Evolutionary conservation across 1,140 invertebrate species (phyloP).

Genomic region (Macrocentrus cingulum): DNA sequence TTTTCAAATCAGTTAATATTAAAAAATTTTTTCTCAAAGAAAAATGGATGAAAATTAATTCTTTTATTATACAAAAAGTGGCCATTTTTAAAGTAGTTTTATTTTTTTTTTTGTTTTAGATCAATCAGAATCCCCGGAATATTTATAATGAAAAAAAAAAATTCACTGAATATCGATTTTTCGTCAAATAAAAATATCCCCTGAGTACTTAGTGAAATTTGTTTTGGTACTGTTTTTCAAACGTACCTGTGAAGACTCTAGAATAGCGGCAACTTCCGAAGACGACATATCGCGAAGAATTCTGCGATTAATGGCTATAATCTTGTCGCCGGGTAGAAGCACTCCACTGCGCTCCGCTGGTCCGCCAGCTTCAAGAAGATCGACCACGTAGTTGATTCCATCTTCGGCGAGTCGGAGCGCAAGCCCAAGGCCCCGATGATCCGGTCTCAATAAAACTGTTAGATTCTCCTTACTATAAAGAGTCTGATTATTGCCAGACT

Average conservation of each 20-base stretch:
- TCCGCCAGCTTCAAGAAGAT: conserved; percentile 52
- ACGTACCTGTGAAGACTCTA: conserved; percentile 49
- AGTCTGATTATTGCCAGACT: conserved; percentile 41
- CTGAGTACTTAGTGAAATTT: no score
- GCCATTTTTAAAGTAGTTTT: no score
- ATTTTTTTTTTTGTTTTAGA: no score
- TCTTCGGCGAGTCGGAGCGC: conserved; percentile 47
- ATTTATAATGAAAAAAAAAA: no score
- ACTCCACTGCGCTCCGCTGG: conserved; percentile 69
- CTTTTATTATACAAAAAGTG: no score
- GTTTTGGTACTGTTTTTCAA: no score
- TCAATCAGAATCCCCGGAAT: no score
- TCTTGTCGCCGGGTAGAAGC: conserved; percentile 67
- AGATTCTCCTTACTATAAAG: conserved; percentile 50
- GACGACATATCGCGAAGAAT: conserved; percentile 51
- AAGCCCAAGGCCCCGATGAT: conserved; percentile 52
- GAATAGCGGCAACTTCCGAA: conserved; percentile 45
- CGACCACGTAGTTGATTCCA: conserved; percentile 47
- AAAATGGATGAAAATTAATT: no score
- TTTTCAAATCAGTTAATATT: no score
- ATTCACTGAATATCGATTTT: no score
- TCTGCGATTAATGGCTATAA: conserved; percentile 66
- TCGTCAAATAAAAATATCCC: no score
- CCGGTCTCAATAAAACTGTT: conserved; percentile 49
- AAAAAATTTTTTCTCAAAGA: no score